These are phyloP conservation scores for Heliothis peltigera DNA, from an alignment of 2,888 invertebrate species.

Conservation along the genomic window DNA sequence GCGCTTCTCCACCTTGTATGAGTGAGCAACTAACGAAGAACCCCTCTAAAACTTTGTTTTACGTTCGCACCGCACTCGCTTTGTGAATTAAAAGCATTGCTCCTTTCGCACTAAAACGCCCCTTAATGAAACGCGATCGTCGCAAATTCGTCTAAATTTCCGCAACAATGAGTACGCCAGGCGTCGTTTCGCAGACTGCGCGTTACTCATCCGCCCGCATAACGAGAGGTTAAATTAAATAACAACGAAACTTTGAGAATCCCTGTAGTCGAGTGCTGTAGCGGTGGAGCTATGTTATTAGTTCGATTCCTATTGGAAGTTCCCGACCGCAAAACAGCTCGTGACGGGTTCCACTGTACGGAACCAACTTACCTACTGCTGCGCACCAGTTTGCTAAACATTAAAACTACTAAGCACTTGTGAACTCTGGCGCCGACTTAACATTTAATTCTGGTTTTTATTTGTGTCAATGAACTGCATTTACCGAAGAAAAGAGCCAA, in stretches of 20 bases:
- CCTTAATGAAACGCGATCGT: conserved; percentile 87
- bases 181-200: conserved; percentile 78
- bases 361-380: conserved; percentile 31
- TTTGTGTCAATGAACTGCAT: conserved; percentile 49
- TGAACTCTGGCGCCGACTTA: conserved; percentile 27
- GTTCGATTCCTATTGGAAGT: conserved; percentile 80
- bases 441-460: conserved; percentile 42
- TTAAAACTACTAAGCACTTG: conserved; percentile 37
- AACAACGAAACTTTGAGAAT: conserved; percentile 83
- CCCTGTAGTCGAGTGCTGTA: conserved; percentile 65
- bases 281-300: conserved; percentile 72
- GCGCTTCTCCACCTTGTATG: conserved; percentile 72
- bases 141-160: conserved; percentile 87
- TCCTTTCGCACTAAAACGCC: conserved; percentile 83
- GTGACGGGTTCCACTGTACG: conserved; percentile 61
- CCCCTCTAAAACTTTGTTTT: conserved; percentile 83
- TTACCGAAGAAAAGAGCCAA: conserved; percentile 25
- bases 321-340: conserved; percentile 80
- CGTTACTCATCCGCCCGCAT: conserved; percentile 81
- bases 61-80: conserved; percentile 80
- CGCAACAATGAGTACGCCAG: conserved; percentile 82
- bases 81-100: conserved; percentile 84
- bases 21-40: conserved; percentile 86
- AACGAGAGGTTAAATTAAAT: conserved; percentile 87
- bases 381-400: conserved; percentile 33